A percentile compares a stretch with the other conserved stretches of the same genome.
Evolutionary conservation across 2,888 invertebrate species (phyloP).

Genomic region (Pristionchus maxplancki): DNA sequence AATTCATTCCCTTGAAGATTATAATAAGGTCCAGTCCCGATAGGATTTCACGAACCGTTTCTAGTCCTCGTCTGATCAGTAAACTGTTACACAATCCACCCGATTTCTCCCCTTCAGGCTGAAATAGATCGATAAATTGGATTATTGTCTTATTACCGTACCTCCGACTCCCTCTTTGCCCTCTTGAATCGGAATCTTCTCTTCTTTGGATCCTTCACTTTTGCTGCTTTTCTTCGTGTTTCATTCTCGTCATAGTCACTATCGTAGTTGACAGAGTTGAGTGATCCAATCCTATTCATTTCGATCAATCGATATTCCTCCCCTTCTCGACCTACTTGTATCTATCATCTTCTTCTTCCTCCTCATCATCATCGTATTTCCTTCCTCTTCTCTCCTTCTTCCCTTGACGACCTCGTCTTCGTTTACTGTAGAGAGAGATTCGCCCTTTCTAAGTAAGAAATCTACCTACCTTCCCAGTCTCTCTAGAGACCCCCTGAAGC

Average conservation of each 20-base stretch:
- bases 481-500: slow-evolving; percentile 17
- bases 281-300: background rate
- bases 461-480: slow-evolving; percentile 24
- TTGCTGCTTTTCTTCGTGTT: background rate
- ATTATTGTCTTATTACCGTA: background rate
- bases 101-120: background rate
- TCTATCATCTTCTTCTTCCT: background rate
- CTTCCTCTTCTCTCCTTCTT: slow-evolving; percentile 24
- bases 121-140: background rate
- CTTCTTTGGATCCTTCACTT: slow-evolving; percentile 15
- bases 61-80: background rate
- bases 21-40: too few relatives aligned
- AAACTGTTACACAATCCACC: background rate
- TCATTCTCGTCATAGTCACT: slow-evolving; percentile 24
- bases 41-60: background rate
- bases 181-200: slow-evolving; percentile 10
- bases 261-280: slow-evolving; percentile 24
- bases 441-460: background rate
- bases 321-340: background rate
- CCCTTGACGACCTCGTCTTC: background rate
- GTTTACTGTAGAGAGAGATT: background rate
- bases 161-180: background rate
- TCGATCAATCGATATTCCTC: background rate
- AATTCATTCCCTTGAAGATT: slow-evolving; percentile 28
- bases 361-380: slow-evolving; percentile 2